Evolutionary conservation across 2,888 invertebrate genomes (phyloP).

Genomic region (Aphidius colemani): DNA sequence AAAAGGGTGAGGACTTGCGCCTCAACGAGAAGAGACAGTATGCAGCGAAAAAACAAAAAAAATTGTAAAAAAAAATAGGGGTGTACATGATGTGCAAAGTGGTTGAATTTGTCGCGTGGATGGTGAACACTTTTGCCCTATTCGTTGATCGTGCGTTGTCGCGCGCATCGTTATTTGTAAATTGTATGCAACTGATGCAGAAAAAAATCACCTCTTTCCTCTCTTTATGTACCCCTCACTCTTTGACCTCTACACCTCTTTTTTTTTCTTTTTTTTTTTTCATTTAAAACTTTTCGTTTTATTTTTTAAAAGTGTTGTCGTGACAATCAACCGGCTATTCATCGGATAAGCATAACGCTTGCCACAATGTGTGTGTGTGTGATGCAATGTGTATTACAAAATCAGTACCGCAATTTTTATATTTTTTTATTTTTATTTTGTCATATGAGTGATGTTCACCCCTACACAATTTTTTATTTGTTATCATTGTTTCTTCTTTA

Average conservation of each 20-base stretch:
- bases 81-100: constrained; percentile 27
- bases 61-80: neutral
- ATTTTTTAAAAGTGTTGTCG: constrained; percentile 27
- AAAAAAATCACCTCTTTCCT: constrained; percentile 13
- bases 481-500: constrained; percentile 1
- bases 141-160: constrained; percentile 26
- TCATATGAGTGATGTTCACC: no score
- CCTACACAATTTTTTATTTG: no score
- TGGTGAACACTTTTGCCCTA: constrained; percentile 23
- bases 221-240: neutral
- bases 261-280: no score
- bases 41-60: no score
- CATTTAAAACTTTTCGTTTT: constrained; percentile 5
- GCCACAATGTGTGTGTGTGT: constrained; percentile 23
- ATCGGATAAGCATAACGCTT: constrained; percentile 45
- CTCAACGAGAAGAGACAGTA: constrained; percentile 10
- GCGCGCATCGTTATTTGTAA: constrained; percentile 24
- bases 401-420: constrained; percentile 31
- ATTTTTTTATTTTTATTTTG: constrained; percentile 1
- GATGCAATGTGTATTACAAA: constrained; percentile 45
- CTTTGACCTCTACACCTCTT: constrained; percentile 3
- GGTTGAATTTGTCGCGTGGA: constrained; percentile 25
- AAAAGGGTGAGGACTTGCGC: constrained; percentile 3
- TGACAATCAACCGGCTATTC: constrained; percentile 42
- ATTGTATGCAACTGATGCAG: constrained; percentile 19